Base-by-base conservation (phyloP, 2,113 vertebrate species). In the Salminus brasiliensis region DNA sequence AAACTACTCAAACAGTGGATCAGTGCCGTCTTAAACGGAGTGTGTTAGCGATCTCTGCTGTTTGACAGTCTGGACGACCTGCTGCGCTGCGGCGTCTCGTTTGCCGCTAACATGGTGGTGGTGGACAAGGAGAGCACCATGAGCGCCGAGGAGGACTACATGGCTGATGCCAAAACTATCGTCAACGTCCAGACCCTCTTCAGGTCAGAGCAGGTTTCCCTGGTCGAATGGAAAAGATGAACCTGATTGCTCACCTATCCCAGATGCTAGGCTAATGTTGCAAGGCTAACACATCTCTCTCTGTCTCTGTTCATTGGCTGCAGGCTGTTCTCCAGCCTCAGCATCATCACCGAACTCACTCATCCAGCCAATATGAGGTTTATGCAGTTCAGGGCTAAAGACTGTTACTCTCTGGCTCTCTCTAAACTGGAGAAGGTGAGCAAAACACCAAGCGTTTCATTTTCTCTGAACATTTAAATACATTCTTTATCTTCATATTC, bases 301-400 rank as follows among this genome's bases (percentile, higher is more conserved):
- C 15, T 30, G 12, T 43, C 1, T 13, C 1, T 41, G 36, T 59
- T 7, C 86, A n/a, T n/a, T n/a, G n/a, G n/a, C n/a, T n/a, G n/a
- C n/a, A 95, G 94, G 88, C 74, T 95, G 53, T 95, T 95, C 55
- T 93, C 94, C 5, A 89, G 87, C 23, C 90, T 95, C 0, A 93
- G 92, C 10, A 94, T 95, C 85, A 95, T 94, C 87, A 95, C 94
- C 0, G 93, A 95, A 88, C 90, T 95, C 79, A 94, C 94, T 0
- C 94, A 95, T 78, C 93, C 93, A 0, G 93, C 93, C 77, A 95
- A 95, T 88, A 95, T 95, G 94, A 92, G 93, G 74, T 95, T 95
- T 81, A 94, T 94, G 94, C 94, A 94, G 87, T 95, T 95, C 83
- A 92, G 91, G 81, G 93, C 91, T 53, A 95, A 95, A 85, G 93